Evolutionary conservation across 2,888 invertebrate species (phyloP).

Genomic region (Ennomos erosarius): DNA sequence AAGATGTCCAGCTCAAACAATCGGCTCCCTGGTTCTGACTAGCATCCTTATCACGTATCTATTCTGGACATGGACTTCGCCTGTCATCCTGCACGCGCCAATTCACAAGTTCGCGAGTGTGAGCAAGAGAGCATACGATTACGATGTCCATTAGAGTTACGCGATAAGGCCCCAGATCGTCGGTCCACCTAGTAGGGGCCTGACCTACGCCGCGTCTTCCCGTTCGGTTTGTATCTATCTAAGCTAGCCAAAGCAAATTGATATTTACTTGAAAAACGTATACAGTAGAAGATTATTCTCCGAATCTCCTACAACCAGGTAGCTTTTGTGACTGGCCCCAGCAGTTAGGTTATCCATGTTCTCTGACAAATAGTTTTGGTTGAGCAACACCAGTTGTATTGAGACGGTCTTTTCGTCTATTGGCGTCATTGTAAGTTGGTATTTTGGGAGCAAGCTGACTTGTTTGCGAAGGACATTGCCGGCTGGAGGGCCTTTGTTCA

Average conservation of each 20-base stretch:
- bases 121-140: too few species aligned
- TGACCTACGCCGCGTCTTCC: too few species aligned
- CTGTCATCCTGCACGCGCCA: too few species aligned
- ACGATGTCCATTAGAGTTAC: too few species aligned
- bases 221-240: too few species aligned
- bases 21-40: too few species aligned
- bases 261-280: slow-evolving; percentile 82
- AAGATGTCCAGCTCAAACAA: too few species aligned
- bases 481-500: slow-evolving; percentile 90
- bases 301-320: slow-evolving; percentile 87
- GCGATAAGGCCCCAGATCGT: too few species aligned
- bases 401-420: slow-evolving; percentile 60
- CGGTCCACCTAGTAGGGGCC: too few species aligned
- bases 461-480: slow-evolving; percentile 88
- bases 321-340: slow-evolving; percentile 80
- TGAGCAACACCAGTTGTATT: slow-evolving; percentile 69
- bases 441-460: slow-evolving; percentile 87
- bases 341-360: slow-evolving; percentile 76
- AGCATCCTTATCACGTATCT: too few species aligned
- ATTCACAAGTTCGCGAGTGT: too few species aligned
- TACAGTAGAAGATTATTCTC: slow-evolving; percentile 86
- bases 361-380: slow-evolving; percentile 72
- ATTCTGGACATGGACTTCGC: too few species aligned
- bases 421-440: slow-evolving; percentile 74
- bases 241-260: neutral